A percentile compares a stretch with the other conserved stretches of the same genome.
These are phyloP conservation scores for Sisor rabdophorus DNA, from an alignment of 2,113 vertebrate genomes.

Conservation along the genomic window DNA sequence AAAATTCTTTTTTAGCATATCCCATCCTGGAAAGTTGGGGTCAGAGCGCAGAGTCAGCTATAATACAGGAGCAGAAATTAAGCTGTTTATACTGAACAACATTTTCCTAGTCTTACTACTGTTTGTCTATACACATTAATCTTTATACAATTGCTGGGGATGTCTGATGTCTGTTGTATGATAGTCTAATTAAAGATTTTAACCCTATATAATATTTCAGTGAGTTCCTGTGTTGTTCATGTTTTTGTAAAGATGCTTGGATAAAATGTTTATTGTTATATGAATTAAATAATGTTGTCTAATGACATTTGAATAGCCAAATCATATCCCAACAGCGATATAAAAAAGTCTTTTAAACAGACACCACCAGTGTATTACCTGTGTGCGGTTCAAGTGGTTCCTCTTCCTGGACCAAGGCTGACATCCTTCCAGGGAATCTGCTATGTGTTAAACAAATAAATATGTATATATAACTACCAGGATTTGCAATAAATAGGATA, in stretches of 20 bases:
- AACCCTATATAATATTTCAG: too few relatives aligned
- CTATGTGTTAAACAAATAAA: neutral
- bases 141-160: too few relatives aligned
- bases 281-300: neutral
- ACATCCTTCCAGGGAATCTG: conserved; percentile 38
- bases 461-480: neutral
- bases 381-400: conserved; percentile 77
- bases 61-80: too few relatives aligned
- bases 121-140: too few relatives aligned
- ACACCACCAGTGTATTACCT: conserved; percentile 56
- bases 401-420: conserved; percentile 64
- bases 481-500: neutral
- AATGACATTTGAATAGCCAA: neutral
- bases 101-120: too few relatives aligned
- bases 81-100: too few relatives aligned
- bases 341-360: neutral
- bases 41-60: too few relatives aligned
- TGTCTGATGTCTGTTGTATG: too few relatives aligned
- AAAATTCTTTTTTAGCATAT: too few relatives aligned
- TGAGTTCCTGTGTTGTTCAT: too few relatives aligned
- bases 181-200: too few relatives aligned
- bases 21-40: too few relatives aligned
- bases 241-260: neutral
- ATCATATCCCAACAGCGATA: neutral
- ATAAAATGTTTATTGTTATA: neutral